These are phyloP conservation scores for Laticauda laticaudata DNA, from an alignment of 2,113 vertebrate genomes.

Conservation along the genomic window DNA sequence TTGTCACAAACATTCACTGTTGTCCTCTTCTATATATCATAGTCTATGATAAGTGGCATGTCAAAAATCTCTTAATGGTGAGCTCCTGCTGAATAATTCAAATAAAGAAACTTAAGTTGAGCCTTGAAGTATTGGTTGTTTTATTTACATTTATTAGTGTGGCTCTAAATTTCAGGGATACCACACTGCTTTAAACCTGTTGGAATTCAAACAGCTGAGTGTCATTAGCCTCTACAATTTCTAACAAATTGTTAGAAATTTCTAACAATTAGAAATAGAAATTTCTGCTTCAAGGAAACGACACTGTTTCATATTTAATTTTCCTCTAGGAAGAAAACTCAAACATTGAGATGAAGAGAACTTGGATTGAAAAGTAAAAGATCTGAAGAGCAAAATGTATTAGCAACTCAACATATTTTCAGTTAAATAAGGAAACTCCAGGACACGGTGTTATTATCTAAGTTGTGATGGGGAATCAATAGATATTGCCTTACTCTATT, in stretches of 20 bases:
- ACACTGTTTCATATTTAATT: background rate
- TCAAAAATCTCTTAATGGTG: conserved; percentile 25
- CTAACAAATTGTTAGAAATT: background rate
- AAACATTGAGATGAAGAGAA: background rate
- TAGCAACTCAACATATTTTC: background rate
- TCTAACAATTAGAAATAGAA: too few species aligned
- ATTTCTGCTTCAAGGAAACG: background rate
- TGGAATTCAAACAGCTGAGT: conserved; percentile 20
- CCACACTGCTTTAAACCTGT: background rate
- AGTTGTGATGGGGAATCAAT: background rate
- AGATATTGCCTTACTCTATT: background rate
- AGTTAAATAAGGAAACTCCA: background rate
- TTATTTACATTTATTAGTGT: conserved; percentile 11
- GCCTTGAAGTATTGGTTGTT: background rate
- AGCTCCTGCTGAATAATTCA: conserved; percentile 23
- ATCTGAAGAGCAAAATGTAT: background rate
- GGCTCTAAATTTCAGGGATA: background rate
- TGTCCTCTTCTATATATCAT: background rate
- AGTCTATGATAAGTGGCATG: conserved; percentile 1
- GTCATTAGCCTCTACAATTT: background rate
- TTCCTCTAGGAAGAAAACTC: background rate
- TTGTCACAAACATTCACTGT: background rate
- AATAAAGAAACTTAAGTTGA: conserved; percentile 12
- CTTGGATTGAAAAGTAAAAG: background rate
- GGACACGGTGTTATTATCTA: background rate